These are phyloP conservation scores for Sebastes fasciatus DNA, from an alignment of 2,113 vertebrate genomes.

Conservation along the genomic window DNA sequence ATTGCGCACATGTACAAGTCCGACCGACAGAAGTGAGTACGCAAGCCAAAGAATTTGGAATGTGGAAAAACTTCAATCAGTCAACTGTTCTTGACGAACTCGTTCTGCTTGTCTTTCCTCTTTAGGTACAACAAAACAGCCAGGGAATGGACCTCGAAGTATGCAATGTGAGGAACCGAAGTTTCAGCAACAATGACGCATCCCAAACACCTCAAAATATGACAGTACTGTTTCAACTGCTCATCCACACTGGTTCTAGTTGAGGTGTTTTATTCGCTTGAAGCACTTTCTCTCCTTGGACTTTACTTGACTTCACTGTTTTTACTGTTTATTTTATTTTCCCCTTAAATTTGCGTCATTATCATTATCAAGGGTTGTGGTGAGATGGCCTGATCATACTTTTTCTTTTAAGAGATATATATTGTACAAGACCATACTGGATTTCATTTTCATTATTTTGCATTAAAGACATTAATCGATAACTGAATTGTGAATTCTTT, in stretches of 20 bases:
- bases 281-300: constrained; percentile 73
- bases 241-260: constrained; percentile 71
- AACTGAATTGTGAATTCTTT: constrained; percentile 34
- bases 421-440: constrained; percentile 72
- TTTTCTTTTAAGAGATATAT: constrained; percentile 72
- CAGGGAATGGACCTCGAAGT: constrained; percentile 97
- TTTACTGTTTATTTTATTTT: constrained; percentile 69
- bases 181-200: constrained; percentile 61
- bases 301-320: constrained; percentile 67
- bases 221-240: constrained; percentile 81
- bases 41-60: background rate
- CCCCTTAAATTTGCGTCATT: constrained; percentile 61
- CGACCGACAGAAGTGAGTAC: constrained; percentile 95
- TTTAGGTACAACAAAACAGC: constrained; percentile 96
- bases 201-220: constrained; percentile 75
- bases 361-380: constrained; percentile 48
- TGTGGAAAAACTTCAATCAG: background rate
- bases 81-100: background rate
- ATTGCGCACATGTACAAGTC: constrained; percentile 97
- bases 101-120: constrained; percentile 53
- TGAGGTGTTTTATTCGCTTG: constrained; percentile 70
- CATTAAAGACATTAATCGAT: constrained; percentile 76
- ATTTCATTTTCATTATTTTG: constrained; percentile 81
- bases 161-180: constrained; percentile 93
- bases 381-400: constrained; percentile 61